Percentiles rank a stretch among this genome's conserved stretches.
Conservation (phyloP, 2,113 vertebrate genomes). For the Tiliqua scincoides region DNA sequence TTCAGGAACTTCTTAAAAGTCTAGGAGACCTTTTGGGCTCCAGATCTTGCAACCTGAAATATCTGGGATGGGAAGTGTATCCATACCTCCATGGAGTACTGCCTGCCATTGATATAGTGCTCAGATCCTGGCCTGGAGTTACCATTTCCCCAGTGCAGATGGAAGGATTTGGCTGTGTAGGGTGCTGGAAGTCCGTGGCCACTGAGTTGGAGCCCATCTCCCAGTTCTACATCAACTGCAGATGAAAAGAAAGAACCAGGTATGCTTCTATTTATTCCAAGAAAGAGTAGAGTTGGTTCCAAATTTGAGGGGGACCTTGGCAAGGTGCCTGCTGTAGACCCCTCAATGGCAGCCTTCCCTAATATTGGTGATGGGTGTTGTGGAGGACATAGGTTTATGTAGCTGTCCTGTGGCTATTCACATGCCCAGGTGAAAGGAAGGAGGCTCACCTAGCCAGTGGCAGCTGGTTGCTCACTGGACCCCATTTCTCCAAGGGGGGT, state of each 20-base stretch:
- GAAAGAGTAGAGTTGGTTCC: not conserved
- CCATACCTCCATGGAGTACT: conserved; percentile 76
- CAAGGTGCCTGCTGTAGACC: too few species aligned
- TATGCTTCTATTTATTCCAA: not conserved
- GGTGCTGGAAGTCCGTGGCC: conserved; percentile 67
- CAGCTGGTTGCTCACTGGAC: too few species aligned
- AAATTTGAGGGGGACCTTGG: too few species aligned
- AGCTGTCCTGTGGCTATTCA: too few species aligned
- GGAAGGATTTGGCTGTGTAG: conserved; percentile 70
- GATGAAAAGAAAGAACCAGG: not conserved
- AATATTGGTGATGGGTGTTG: too few species aligned
- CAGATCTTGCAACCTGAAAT: rapidly evolving
- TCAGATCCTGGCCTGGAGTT: conserved; percentile 67
- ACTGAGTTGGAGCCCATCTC: not conserved
- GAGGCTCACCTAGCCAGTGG: too few species aligned
- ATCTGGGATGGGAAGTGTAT: not conserved
- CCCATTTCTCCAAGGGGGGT: too few species aligned
- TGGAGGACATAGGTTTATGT: too few species aligned
- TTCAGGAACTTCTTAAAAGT: not conserved
- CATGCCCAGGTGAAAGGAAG: too few species aligned
- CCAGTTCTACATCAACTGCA: conserved; percentile 48
- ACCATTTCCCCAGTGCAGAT: conserved; percentile 77
- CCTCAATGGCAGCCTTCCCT: too few species aligned
- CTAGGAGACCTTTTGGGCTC: not conserved
- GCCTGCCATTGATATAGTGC: conserved; percentile 66